These are phyloP conservation scores for Cossypha heuglini DNA, from an alignment of 2,797 vertebrate genomes.

Conservation along the genomic window DNA sequence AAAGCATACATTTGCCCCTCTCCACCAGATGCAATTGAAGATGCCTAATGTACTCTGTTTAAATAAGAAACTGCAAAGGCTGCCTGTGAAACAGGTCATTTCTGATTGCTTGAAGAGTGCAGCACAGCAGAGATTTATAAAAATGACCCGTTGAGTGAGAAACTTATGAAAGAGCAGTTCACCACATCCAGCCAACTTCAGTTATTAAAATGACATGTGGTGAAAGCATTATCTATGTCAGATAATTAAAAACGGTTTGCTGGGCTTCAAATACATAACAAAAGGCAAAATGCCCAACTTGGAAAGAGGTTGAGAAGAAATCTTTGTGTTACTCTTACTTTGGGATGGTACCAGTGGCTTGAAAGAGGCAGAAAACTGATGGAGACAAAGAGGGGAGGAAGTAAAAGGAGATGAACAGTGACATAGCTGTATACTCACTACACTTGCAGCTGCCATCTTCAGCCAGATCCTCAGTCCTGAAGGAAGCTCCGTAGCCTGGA, in stretches of 20 bases:
- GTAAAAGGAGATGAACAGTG: neutral
- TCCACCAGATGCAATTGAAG: neutral
- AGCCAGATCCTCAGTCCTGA: neutral
- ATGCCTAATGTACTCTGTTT: neutral
- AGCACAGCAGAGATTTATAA: neutral
- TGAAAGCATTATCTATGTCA: neutral
- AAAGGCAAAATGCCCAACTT: neutral
- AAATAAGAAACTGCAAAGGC: neutral
- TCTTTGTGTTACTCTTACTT: rapidly evolving
- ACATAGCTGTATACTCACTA: neutral
- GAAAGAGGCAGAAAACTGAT: neutral
- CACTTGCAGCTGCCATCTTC: neutral
- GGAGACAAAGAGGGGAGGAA: rapidly evolving
- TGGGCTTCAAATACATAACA: neutral
- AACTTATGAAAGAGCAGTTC: neutral
- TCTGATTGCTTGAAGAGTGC: neutral
- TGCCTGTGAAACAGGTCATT: rapidly evolving
- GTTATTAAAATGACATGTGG: neutral
- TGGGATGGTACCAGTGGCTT: neutral
- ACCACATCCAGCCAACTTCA: neutral
- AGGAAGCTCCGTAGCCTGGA: neutral
- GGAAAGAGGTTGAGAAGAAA: neutral
- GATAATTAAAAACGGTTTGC: neutral
- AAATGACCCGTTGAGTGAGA: neutral
- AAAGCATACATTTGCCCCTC: neutral